A percentile compares a stretch with the other conserved stretches of the same genome.
phyloP scores from a whole-genome alignment of 2,113 vertebrate species.

The Phyllostomus discolor region DNA sequence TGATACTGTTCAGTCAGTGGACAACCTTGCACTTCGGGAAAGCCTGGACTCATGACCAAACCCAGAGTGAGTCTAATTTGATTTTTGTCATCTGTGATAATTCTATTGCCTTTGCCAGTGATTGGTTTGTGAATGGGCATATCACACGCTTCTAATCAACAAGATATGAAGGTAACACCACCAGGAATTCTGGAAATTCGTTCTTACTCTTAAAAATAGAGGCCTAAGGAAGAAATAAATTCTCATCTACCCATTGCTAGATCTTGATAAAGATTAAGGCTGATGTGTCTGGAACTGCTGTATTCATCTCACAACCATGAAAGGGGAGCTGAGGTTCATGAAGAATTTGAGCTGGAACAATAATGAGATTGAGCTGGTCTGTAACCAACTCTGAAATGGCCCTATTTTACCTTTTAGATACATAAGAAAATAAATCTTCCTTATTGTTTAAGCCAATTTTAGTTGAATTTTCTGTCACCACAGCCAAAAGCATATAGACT shows the following conservation, averaged over 20 bases:
- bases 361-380: not conserved
- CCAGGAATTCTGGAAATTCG: not conserved
- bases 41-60: not conserved
- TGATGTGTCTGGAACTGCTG: not conserved
- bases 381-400: not conserved
- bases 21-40: not conserved
- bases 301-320: not conserved
- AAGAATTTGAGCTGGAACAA: not conserved
- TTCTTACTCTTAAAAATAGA: not conserved
- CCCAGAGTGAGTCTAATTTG: not conserved
- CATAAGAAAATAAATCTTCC: not conserved
- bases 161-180: not conserved
- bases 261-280: not conserved
- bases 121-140: not conserved
- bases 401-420: not conserved
- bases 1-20: not conserved
- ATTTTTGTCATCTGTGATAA: not conserved
- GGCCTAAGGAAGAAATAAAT: not conserved
- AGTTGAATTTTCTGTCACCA: conserved; percentile 9
- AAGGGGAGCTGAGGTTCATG: not conserved
- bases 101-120: not conserved
- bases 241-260: not conserved
- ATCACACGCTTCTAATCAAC: not conserved
- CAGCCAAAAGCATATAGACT: not conserved
- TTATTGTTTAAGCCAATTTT: not conserved